Evolutionary conservation across 2,888 invertebrate genomes (phyloP).

Genomic region (Caradrina clavipalpis): DNA sequence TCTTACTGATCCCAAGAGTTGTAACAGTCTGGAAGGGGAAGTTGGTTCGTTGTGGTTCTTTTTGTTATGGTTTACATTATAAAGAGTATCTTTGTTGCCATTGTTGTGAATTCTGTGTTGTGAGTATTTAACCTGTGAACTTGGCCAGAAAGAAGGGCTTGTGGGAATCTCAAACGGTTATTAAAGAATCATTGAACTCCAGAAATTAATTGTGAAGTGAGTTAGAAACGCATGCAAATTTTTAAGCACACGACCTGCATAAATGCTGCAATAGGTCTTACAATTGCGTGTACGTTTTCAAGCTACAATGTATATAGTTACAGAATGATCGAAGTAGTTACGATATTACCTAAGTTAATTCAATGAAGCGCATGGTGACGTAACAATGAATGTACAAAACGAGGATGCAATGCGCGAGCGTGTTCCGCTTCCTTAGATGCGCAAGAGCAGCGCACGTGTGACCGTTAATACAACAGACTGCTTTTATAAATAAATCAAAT

Average conservation of each 20-base stretch:
- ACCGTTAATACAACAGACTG: conserved; percentile 52
- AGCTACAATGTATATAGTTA: neutral
- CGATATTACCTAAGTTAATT: conserved; percentile 52
- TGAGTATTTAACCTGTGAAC: too few species aligned
- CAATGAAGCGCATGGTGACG: conserved; percentile 48
- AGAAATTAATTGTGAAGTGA: neutral
- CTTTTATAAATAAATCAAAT: conserved; percentile 34
- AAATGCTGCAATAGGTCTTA: neutral
- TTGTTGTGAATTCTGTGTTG: too few species aligned
- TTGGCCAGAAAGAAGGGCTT: too few species aligned
- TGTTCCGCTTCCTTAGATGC: conserved; percentile 83
- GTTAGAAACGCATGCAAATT: neutral
- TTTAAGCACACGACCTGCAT: too few species aligned
- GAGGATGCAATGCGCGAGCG: conserved; percentile 46
- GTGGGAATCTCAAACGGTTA: too few species aligned
- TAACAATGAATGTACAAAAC: conserved; percentile 42
- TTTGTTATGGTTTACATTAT: too few species aligned
- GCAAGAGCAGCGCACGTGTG: conserved; percentile 69
- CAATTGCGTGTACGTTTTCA: neutral
- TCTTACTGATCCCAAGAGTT: too few species aligned
- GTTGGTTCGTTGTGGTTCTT: too few species aligned
- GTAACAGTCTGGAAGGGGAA: too few species aligned
- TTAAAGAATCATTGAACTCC: neutral
- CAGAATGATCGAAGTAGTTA: neutral
- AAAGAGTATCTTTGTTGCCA: too few species aligned